Percentiles rank a stretch among this genome's conserved stretches.
Conservation (phyloP, 1,140 invertebrate genomes). For the Homarus americanus region DNA sequence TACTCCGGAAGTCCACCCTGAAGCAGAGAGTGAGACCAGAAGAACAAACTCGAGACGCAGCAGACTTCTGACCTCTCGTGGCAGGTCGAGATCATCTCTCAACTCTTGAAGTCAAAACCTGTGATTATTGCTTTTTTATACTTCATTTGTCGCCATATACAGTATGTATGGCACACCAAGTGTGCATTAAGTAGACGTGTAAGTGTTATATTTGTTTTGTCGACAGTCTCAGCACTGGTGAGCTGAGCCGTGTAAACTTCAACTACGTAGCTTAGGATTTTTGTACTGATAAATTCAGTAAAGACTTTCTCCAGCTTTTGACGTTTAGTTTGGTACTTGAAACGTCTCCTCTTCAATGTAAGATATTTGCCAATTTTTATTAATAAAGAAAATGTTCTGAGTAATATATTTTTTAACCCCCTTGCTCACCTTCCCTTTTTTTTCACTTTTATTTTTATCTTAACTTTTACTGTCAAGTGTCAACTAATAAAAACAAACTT, state of each 20-base stretch:
- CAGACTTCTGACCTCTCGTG: not conserved
- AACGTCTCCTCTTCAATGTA: not conserved
- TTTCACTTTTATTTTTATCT: no score
- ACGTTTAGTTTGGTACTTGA: not conserved
- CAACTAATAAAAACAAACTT: no score
- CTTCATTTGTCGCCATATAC: not conserved
- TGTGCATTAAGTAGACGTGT: not conserved
- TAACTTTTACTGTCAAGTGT: no score
- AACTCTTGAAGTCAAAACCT: not conserved
- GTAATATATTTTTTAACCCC: not conserved
- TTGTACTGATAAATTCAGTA: not conserved
- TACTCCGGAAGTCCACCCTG: not conserved
- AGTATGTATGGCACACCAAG: not conserved
- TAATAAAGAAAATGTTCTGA: not conserved
- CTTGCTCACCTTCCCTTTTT: no score
- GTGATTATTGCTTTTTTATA: not conserved
- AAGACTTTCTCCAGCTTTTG: not conserved
- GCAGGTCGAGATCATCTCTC: not conserved
- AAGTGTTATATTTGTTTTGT: not conserved
- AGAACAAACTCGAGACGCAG: not conserved
- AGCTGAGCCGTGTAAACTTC: not conserved
- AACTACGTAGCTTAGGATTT: not conserved
- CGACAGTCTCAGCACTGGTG: not conserved
- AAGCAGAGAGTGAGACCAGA: not conserved
- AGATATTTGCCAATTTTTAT: not conserved